A percentile compares a stretch with the other conserved stretches of the same genome.
These are phyloP conservation scores for Lanistes nyassanus DNA, from an alignment of 1,140 invertebrate species.

Conservation along the genomic window DNA sequence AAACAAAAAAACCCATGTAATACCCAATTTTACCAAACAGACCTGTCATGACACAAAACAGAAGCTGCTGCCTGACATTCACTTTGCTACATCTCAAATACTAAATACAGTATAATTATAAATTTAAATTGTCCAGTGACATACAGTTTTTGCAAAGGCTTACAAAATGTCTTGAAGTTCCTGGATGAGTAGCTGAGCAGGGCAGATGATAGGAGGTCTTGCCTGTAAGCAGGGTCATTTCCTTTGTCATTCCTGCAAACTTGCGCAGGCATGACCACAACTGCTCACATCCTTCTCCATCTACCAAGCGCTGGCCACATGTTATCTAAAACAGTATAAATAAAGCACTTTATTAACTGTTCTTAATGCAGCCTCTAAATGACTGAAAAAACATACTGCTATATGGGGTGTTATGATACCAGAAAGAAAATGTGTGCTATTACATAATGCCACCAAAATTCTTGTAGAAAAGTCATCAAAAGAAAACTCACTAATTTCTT, in stretches of 20 bases:
- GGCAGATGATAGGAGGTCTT: slow-evolving; percentile 23
- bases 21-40: too few species aligned
- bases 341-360: neutral
- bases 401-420: neutral
- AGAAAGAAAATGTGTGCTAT: too few species aligned
- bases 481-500: neutral
- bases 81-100: neutral
- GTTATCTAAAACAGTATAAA: slow-evolving; percentile 5
- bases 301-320: slow-evolving; percentile 26
- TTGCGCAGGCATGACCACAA: slow-evolving; percentile 34
- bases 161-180: neutral
- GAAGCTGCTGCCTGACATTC: too few species aligned
- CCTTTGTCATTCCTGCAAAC: slow-evolving; percentile 30
- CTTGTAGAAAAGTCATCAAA: neutral
- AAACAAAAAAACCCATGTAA: too few species aligned
- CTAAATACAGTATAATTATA: neutral
- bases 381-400: neutral
- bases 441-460: too few species aligned
- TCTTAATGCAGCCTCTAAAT: neutral
- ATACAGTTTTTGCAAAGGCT: neutral
- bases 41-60: too few species aligned
- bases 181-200: neutral
- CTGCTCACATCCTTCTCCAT: slow-evolving; percentile 32
- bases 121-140: neutral
- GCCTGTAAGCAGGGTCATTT: slow-evolving; percentile 29